Percentiles rank a stretch among this genome's conserved stretches.
These are phyloP conservation scores for Drosophila albomicans DNA, from an alignment of 1,140 invertebrate species.

Conservation along the genomic window DNA sequence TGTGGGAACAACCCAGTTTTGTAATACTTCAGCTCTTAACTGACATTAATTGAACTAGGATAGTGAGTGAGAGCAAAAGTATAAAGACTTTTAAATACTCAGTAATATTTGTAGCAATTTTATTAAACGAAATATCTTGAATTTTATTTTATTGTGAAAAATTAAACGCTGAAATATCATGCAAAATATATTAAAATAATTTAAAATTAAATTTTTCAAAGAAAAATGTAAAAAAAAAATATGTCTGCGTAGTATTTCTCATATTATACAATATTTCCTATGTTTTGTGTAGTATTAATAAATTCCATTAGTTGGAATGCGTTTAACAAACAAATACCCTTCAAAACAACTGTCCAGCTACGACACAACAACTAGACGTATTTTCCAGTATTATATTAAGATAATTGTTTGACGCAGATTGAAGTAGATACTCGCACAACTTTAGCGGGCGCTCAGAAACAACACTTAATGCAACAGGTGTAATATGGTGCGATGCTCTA, in stretches of 20 bases:
- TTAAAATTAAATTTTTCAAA: no score
- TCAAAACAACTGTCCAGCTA: neutral
- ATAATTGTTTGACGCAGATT: slow-evolving; percentile 55
- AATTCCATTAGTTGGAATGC: neutral
- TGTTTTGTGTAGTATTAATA: neutral
- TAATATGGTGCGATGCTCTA: neutral
- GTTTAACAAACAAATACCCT: neutral
- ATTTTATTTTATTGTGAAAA: no score
- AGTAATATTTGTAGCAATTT: no score
- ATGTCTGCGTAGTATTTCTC: no score
- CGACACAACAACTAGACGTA: slow-evolving; percentile 34
- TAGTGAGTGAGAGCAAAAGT: neutral
- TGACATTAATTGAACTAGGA: neutral
- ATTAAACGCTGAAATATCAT: no score
- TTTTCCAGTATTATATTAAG: slow-evolving; percentile 64
- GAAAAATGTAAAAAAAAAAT: no score
- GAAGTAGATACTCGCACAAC: slow-evolving; percentile 34
- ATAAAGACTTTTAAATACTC: no score
- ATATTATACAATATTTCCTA: neutral
- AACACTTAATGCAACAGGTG: neutral
- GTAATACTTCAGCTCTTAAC: neutral
- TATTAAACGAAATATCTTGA: no score
- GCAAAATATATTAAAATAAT: no score
- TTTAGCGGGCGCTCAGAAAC: slow-evolving; percentile 24
- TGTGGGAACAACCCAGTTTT: slow-evolving; percentile 5